Evolutionary conservation across 37 sponge, comb jelly and placozoan genomes (phyloP).

Genomic region (Haliclona indistincta): DNA sequence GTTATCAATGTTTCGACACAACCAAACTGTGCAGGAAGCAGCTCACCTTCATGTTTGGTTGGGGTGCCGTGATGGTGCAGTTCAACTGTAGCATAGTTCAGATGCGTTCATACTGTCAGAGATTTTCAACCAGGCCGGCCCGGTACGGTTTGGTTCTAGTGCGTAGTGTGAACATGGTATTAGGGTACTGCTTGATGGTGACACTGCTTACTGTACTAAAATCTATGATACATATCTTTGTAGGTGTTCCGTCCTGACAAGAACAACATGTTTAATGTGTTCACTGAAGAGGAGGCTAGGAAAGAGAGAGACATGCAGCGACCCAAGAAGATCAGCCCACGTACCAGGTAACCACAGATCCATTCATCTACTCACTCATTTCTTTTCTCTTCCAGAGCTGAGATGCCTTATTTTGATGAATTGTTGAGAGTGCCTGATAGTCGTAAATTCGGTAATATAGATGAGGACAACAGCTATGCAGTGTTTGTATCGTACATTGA

Average conservation of each 20-base stretch:
- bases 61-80: no score
- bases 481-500: slow-evolving; percentile 96
- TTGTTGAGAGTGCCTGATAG: slow-evolving; percentile 53
- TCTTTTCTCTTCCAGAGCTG: slow-evolving; percentile 30
- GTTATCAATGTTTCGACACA: no score
- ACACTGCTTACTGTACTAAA: no score
- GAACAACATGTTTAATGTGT: slow-evolving; percentile 73
- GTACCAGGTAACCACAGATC: slow-evolving; percentile 44
- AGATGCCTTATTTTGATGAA: slow-evolving; percentile 69
- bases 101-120: no score
- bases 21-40: no score
- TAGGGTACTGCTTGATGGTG: no score
- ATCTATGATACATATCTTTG: no score
- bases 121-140: no score
- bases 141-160: no score
- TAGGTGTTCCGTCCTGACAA: slow-evolving; percentile 84
- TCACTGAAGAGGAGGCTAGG: slow-evolving; percentile 72
- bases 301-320: slow-evolving; percentile 30
- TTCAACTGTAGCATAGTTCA: no score
- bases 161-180: no score
- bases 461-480: slow-evolving; percentile 90
- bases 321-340: slow-evolving; percentile 70
- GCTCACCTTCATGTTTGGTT: no score
- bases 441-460: slow-evolving; percentile 56
- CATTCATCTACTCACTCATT: not conserved